Evolutionary conservation across 2,797 vertebrate genomes (phyloP).

Genomic region (Diceros bicornis): DNA sequence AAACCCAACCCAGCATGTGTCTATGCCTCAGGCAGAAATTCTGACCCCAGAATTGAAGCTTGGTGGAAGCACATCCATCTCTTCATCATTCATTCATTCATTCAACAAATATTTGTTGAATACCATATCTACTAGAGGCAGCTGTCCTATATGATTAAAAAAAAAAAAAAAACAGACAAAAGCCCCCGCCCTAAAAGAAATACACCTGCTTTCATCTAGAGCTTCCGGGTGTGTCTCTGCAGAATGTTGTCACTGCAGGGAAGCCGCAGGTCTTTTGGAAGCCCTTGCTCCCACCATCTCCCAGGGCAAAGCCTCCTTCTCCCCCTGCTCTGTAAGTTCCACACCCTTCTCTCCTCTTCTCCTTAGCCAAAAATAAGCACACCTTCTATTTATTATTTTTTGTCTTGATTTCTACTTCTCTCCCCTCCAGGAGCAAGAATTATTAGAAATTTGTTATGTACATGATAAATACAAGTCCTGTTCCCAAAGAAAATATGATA

Average conservation of each 20-base stretch:
- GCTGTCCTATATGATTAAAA: background rate
- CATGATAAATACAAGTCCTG: background rate
- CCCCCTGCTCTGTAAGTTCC: background rate
- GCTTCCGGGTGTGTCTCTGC: background rate
- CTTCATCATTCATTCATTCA: background rate
- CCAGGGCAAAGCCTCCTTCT: background rate
- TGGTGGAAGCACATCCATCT: background rate
- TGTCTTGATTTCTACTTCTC: constrained; percentile 17
- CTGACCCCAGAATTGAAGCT: background rate
- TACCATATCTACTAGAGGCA: background rate
- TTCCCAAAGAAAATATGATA: constrained; percentile 8
- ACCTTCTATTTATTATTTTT: background rate
- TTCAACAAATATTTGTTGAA: background rate
- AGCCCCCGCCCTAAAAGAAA: background rate
- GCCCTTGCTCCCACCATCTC: background rate
- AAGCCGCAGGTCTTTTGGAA: background rate
- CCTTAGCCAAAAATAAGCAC: background rate
- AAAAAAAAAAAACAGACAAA: background rate
- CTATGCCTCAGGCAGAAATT: constrained; percentile 46
- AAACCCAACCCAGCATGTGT: background rate
- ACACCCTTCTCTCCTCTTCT: background rate
- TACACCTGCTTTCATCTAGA: background rate
- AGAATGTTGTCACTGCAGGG: background rate
- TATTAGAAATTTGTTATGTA: constrained; percentile 9
- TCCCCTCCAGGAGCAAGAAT: constrained; percentile 7